Evolutionary conservation across 2,888 invertebrate species (phyloP), one percentile per base, ranked within the genome.

Genomic region (Agriopis marginaria): DNA sequence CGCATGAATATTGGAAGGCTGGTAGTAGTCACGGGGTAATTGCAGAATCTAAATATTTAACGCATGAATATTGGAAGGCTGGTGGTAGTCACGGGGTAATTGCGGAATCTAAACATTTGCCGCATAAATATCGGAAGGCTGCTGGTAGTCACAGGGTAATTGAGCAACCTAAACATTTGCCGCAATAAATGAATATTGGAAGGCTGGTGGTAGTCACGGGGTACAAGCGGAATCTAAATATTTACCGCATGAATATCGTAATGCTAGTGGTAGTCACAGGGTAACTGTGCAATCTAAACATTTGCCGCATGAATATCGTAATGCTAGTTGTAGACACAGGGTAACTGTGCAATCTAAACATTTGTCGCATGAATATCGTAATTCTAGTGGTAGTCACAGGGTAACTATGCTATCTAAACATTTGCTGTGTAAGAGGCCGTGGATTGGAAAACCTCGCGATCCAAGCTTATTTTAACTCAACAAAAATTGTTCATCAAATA

Each of bases 401-500:
- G 2, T 32, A 32, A 47, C 14, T 47, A 14, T 6, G n/a, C n/a
- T 6, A 47, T 47, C 14, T n/a, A 53, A 32, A 32, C 32, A 32
- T 53, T 53, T 32, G 11, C 32, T 39, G 8, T 10, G 32, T 53
- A 32, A 53, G 32, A 32, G 53, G 12, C 32, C 6, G 53, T 53
- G 32, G 12, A 0, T 14, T 7, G 5, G 47, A 47, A n/a, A n/a
- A 5, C 23, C 9, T 14, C 42, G 54, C 44, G 39, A n/a, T 23
- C 54, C n/a, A 11, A 45, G 67, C 58, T 67, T 63, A 63, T 63
- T 67, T 67, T 58, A 60, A 14, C 63, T 11, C 55, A 45, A 53
- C 59, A 59, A 68, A 65, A 69, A 62, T 56, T 40, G 56, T 40
- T 59, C 39, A 69, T 69, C 55, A 65, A 69, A 69, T 69, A 69